Percentiles rank a stretch among this genome's conserved stretches.
phyloP scores from a whole-genome alignment of 2,888 invertebrate species.

The Oscheius sp. region DNA sequence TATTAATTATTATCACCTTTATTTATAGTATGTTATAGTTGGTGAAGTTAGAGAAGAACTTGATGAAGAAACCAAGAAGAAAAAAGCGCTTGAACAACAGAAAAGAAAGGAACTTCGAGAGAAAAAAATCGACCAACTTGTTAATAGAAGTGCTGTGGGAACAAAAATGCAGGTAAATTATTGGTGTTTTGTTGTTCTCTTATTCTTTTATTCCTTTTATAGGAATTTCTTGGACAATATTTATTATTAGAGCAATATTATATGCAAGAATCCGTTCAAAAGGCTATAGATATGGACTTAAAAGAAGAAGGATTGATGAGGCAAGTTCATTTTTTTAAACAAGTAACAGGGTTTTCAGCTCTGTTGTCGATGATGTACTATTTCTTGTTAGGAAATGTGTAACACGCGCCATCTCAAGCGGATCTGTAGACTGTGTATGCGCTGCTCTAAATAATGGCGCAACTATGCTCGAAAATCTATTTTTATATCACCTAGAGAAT shows the following conservation, averaged over 20 bases:
- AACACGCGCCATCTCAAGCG: constrained; percentile 87
- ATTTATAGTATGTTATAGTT: constrained; percentile 13
- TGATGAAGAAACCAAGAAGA: constrained; percentile 27
- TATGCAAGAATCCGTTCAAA: constrained; percentile 90
- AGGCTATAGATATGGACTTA: constrained; percentile 86
- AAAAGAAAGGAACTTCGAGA: constrained; percentile 51
- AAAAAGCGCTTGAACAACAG: constrained; percentile 5
- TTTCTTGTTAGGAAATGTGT: constrained; percentile 95
- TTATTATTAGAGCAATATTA: constrained; percentile 91
- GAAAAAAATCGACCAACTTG: constrained; percentile 61
- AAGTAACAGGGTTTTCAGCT: constrained; percentile 70
- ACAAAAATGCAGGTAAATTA: constrained; percentile 64
- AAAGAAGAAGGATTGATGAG: constrained; percentile 73
- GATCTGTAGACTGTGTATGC: constrained; percentile 93
- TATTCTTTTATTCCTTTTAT: constrained; percentile 18
- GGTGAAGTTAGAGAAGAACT: constrained; percentile 30
- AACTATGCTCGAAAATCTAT: constrained; percentile 85
- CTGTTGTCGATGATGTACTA: constrained; percentile 95
- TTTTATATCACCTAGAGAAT: constrained; percentile 79
- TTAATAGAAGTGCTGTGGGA: constrained; percentile 64
- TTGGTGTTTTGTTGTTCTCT: no score
- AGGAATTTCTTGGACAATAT: constrained; percentile 82
- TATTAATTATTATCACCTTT: background rate
- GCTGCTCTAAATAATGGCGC: constrained; percentile 89
- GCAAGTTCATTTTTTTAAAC: background rate